phyloP scores from a whole-genome alignment of 1,140 invertebrate genomes.

The Drosophila tani region DNA sequence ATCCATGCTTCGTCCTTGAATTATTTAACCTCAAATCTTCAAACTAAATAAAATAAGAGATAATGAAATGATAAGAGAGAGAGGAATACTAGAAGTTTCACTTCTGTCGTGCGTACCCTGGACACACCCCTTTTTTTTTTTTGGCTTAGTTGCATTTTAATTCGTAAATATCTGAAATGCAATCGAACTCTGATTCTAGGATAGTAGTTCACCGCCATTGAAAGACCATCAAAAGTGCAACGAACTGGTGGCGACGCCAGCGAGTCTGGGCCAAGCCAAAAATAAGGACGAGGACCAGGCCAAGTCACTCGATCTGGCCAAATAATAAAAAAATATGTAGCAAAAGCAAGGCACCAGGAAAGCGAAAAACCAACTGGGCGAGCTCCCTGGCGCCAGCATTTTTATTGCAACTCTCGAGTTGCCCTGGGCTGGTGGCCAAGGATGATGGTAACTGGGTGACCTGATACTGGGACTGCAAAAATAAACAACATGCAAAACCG shows the following conservation, averaged over 20 bases:
- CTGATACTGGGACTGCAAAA: conserved; percentile 13
- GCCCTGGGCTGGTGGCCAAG: conserved; percentile 15
- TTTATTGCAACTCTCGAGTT: conserved; percentile 42
- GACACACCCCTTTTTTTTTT: not conserved
- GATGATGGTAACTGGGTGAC: conserved; percentile 1
- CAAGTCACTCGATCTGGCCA: conserved; percentile 59
- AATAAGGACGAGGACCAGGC: conserved; percentile 52
- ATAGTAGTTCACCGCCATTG: not conserved
- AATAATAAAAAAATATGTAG: conserved; percentile 14
- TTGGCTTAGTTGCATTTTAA: not conserved
- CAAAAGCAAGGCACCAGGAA: not conserved
- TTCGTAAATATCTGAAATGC: not conserved
- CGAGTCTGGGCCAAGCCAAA: conserved; percentile 52
- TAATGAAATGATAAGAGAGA: no score
- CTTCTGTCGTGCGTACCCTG: no score
- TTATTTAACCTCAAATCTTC: no score
- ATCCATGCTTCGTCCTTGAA: no score
- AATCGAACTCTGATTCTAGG: conserved; percentile 16
- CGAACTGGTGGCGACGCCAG: conserved; percentile 49
- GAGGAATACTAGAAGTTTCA: no score
- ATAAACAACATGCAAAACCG: conserved; percentile 55
- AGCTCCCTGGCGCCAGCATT: conserved; percentile 40
- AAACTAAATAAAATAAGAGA: no score
- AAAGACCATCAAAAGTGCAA: conserved; percentile 29
- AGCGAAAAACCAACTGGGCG: not conserved